Evolutionary conservation across 2,797 vertebrate genomes (phyloP).

Genomic region (Phrynocephalus vlangalii): DNA sequence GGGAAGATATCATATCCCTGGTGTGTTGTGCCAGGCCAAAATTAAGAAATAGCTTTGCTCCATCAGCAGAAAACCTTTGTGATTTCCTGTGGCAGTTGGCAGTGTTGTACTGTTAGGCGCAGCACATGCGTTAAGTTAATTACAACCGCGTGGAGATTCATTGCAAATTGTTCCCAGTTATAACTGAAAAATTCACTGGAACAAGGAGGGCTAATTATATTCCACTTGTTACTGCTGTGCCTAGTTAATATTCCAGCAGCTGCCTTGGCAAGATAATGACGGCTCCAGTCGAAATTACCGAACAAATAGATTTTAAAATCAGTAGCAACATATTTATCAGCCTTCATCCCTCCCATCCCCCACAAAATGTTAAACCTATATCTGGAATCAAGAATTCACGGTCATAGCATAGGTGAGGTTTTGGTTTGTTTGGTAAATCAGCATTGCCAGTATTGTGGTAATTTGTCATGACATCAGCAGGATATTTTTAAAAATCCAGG

Average conservation of each 20-base stretch:
- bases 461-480: slow-evolving; percentile 49
- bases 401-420: slow-evolving; percentile 49
- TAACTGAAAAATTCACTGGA: slow-evolving; percentile 73
- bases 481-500: background rate
- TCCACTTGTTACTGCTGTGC: slow-evolving; percentile 74
- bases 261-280: slow-evolving; percentile 76
- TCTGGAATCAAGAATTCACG: slow-evolving; percentile 58
- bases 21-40: slow-evolving; percentile 49
- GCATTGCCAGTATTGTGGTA: slow-evolving; percentile 57
- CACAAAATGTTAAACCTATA: slow-evolving; percentile 59
- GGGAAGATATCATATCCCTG: slow-evolving; percentile 51
- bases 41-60: slow-evolving; percentile 60
- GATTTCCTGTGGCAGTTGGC: slow-evolving; percentile 66
- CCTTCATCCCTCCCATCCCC: slow-evolving; percentile 24
- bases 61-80: slow-evolving; percentile 55
- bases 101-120: slow-evolving; percentile 51
- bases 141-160: slow-evolving; percentile 72
- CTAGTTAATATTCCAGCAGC: slow-evolving; percentile 78
- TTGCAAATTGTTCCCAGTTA: slow-evolving; percentile 76
- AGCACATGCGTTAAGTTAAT: slow-evolving; percentile 70
- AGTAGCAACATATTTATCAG: slow-evolving; percentile 73
- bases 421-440: slow-evolving; percentile 11
- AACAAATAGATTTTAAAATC: slow-evolving; percentile 77
- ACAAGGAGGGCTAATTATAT: slow-evolving; percentile 76
- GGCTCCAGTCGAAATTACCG: slow-evolving; percentile 70